Base-by-base conservation (phyloP, 2,888 invertebrate genomes). In the Orthonychiurus folsomi region DNA sequence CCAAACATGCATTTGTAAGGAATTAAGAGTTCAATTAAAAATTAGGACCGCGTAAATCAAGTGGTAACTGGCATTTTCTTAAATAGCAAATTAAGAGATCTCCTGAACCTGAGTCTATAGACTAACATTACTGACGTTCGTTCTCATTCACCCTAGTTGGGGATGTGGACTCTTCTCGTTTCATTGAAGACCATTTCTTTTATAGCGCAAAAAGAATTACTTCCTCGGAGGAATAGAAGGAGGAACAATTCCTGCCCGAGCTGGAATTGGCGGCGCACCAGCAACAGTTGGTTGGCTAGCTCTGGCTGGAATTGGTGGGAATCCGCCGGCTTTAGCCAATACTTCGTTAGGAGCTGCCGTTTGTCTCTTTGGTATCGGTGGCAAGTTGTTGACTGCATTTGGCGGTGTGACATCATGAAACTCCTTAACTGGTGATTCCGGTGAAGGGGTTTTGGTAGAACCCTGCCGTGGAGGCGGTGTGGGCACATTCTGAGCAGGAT, bases 211-310 rank as follows among this genome's bases (percentile, higher is more conserved):
- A n/a, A n/a, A n/a, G 20, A n/a, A 37, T 61, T 62, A 61, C 66
- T 63, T 69, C 62, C 68, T 67, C 9, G 69, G 73, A 28, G 67
- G 71, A 58, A 47, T 61, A 47, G 65, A 69, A 53, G 71, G 68
- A n/a, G 70, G 66, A 0, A 75, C 64, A 2, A 77, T 76, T 59
- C 76, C 73, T 25, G 75, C 75, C 1, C 78, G 77, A 23, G 63
- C 77, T 67, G 78, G 83, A 61, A 78, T 82, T 69, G 78, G 80
- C 66, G 81, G 79, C 63, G 78, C 5, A 25, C 50, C 48, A 20
- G 37, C 80, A 2, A 82, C 79, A 28, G 84, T 82, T 80, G 84
- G 54, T 69, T 73, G 24, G 24, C 28, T 55, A 12, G 55, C 58
- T 18, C 70, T 66, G 60, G 68, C 69, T 24, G 70, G 70, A 59